These are phyloP conservation scores for Myotis lucifugus DNA, from an alignment of 2,113 vertebrate genomes.

Conservation along the genomic window DNA sequence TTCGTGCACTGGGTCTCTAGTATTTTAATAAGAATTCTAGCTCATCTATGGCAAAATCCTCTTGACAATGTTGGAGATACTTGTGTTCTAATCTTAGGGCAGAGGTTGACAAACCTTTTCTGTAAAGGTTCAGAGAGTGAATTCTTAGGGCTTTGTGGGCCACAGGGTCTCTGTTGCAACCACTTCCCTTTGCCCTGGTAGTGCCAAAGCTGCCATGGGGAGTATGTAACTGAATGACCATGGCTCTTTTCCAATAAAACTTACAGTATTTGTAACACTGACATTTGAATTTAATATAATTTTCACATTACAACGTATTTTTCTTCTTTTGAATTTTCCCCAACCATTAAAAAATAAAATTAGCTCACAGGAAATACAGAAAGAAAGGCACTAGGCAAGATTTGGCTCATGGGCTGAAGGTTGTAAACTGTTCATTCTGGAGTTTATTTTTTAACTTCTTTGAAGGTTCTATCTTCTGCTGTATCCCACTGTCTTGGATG, in stretches of 20 bases:
- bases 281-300: background rate
- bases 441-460: background rate
- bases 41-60: background rate
- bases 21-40: conserved; percentile 8
- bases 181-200: background rate
- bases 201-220: background rate
- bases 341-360: background rate
- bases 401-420: background rate
- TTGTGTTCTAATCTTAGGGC: background rate
- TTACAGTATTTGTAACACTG: background rate
- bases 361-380: background rate
- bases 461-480: background rate
- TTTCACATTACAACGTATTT: background rate
- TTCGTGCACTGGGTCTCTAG: too few species aligned
- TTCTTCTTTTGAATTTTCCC: background rate
- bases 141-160: background rate
- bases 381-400: background rate
- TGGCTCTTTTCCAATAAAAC: background rate
- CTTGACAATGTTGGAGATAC: background rate
- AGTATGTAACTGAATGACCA: background rate
- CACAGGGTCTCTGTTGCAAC: background rate
- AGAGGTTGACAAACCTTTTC: background rate
- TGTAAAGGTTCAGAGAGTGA: background rate
- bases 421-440: background rate
- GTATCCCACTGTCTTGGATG: background rate